Evolutionary conservation across 2,797 vertebrate species (phyloP).

Genomic region (Neosalanx taihuensis): DNA sequence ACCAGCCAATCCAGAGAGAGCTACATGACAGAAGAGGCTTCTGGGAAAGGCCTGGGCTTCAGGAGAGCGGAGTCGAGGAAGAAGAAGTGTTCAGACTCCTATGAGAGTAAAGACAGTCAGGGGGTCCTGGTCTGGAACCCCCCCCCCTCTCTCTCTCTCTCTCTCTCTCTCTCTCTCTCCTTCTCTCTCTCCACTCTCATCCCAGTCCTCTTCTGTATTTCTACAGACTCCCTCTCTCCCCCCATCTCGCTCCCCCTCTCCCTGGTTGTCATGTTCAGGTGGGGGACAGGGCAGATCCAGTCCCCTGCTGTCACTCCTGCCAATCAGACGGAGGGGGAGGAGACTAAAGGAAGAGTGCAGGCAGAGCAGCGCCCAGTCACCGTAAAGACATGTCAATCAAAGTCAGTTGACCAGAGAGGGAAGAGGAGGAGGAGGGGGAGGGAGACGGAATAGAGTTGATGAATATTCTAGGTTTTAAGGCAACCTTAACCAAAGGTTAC

Average conservation of each 20-base stretch:
- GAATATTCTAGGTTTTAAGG: neutral
- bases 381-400: neutral
- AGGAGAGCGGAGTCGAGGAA: neutral
- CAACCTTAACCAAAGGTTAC: slow-evolving; percentile 12
- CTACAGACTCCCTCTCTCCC: neutral
- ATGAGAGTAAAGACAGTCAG: slow-evolving; percentile 1
- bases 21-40: slow-evolving; percentile 29
- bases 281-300: neutral
- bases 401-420: slow-evolving; percentile 18
- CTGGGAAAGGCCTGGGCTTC: slow-evolving; percentile 39
- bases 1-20: neutral
- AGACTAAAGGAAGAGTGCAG: slow-evolving; percentile 16
- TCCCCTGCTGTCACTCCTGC: slow-evolving; percentile 15
- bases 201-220: no score
- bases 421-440: slow-evolving; percentile 5
- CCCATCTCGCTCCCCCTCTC: neutral
- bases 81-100: slow-evolving; percentile 10
- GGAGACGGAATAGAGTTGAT: neutral
- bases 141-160: neutral
- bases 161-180: neutral
- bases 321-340: neutral
- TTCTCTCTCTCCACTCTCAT: neutral
- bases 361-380: neutral
- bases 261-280: neutral
- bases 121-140: neutral